Conservation (phyloP, 2,797 vertebrate species). For the Basileuterus tristriatus region DNA sequence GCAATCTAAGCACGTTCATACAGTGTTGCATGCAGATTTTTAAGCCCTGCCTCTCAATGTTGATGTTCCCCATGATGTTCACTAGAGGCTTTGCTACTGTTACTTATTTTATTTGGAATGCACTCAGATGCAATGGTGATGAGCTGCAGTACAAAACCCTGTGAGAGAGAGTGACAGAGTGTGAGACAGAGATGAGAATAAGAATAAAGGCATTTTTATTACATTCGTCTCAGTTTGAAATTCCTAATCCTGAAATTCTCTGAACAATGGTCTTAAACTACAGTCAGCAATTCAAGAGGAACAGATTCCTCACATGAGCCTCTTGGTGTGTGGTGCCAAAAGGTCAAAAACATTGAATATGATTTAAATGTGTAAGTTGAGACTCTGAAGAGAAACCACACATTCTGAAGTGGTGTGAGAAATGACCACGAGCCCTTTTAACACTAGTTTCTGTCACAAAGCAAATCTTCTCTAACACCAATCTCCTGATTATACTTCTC, state of each 20-base stretch:
- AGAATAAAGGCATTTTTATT: conserved; percentile 51
- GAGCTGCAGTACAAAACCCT: conserved; percentile 22
- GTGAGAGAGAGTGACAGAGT: conserved; percentile 19
- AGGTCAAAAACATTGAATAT: conserved; percentile 70
- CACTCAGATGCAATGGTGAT: conserved; percentile 31
- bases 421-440: conserved; percentile 68
- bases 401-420: conserved; percentile 67
- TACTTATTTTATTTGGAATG: conserved; percentile 56
- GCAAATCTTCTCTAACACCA: conserved; percentile 40
- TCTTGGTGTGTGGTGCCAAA: conserved; percentile 69
- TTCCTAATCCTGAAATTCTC: conserved; percentile 69
- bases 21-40: conserved; percentile 36
- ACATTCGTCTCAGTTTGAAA: not conserved
- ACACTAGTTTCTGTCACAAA: conserved; percentile 59
- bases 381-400: conserved; percentile 55
- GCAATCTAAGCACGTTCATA: conserved; percentile 28
- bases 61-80: conserved; percentile 45
- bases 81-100: conserved; percentile 21
- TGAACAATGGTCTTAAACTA: conserved; percentile 64
- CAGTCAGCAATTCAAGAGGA: conserved; percentile 73
- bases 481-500: conserved; percentile 43
- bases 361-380: conserved; percentile 75
- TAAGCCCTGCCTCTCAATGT: conserved; percentile 24
- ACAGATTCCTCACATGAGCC: conserved; percentile 67
- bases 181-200: conserved; percentile 46